phyloP scores from a whole-genome alignment of 1,140 invertebrate species.

The Ceratosolen solmsi region DNA sequence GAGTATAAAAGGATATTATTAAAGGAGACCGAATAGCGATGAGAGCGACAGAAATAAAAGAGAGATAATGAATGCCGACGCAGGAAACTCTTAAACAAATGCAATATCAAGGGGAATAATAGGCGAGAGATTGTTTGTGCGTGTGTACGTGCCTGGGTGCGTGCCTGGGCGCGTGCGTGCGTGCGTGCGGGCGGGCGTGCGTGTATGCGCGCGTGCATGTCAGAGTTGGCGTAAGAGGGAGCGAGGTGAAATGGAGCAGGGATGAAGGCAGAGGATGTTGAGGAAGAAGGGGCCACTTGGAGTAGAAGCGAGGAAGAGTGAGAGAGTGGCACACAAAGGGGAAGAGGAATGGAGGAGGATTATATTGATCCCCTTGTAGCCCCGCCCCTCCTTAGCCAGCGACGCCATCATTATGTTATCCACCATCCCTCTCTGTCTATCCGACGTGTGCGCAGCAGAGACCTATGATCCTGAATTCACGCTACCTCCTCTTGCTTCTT shows the following conservation, averaged over 20 bases:
- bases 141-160: too few relatives aligned
- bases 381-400: constrained; percentile 71
- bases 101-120: constrained; percentile 14
- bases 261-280: constrained; percentile 38
- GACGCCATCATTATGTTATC: constrained; percentile 75
- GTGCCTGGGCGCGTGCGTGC: too few relatives aligned
- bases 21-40: background rate
- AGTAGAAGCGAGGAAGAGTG: constrained; percentile 49
- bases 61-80: background rate
- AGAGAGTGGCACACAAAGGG: constrained; percentile 58
- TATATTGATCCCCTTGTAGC: constrained; percentile 74
- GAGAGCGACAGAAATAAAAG: background rate
- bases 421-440: constrained; percentile 71
- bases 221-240: too few relatives aligned
- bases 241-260: too few relatives aligned
- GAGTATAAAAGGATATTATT: background rate
- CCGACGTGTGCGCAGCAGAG: constrained; percentile 55
- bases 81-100: constrained; percentile 34
- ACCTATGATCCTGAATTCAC: background rate
- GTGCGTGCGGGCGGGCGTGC: too few relatives aligned
- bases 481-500: background rate
- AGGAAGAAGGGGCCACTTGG: constrained; percentile 54
- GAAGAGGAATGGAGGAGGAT: constrained; percentile 70
- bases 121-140: too few relatives aligned
- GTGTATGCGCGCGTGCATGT: too few relatives aligned